Percentiles rank a stretch among this genome's conserved stretches.
Evolutionary conservation across 2,797 vertebrate species (phyloP).

Genomic region (Botia kubotai): DNA sequence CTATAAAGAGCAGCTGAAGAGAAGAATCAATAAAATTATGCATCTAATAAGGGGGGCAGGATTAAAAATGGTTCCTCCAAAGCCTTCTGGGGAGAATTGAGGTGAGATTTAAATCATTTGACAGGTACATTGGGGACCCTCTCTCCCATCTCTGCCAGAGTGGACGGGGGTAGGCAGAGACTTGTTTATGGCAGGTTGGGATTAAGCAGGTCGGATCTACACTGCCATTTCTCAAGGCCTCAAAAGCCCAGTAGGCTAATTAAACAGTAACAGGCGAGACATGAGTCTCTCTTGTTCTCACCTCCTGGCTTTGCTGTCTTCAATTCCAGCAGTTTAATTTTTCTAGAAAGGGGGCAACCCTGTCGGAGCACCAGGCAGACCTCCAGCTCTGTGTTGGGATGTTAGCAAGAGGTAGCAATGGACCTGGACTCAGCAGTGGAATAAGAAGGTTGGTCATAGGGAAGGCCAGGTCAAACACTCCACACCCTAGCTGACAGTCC

Average conservation of each 20-base stretch:
- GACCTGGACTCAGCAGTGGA: conserved; percentile 51
- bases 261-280: conserved; percentile 72
- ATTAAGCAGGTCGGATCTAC: conserved; percentile 69
- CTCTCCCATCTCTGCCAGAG: conserved; percentile 42
- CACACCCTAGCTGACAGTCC: conserved; percentile 72
- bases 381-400: conserved; percentile 60
- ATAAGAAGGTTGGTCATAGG: conserved; percentile 63
- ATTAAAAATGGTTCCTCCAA: conserved; percentile 70
- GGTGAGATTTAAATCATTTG: conserved; percentile 57
- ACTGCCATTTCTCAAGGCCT: conserved; percentile 72
- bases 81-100: conserved; percentile 57
- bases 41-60: conserved; percentile 69
- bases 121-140: conserved; percentile 50
- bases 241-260: conserved; percentile 73
- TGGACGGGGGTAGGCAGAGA: conserved; percentile 59
- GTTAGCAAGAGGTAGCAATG: conserved; percentile 55
- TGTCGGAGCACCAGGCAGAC: conserved; percentile 62
- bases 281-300: conserved; percentile 56
- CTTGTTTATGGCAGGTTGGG: conserved; percentile 66
- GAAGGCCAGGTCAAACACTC: conserved; percentile 74
- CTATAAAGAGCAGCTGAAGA: conserved; percentile 60
- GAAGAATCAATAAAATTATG: conserved; percentile 71
- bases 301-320: conserved; percentile 60
- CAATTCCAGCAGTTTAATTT: conserved; percentile 73
- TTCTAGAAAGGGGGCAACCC: conserved; percentile 70